These are phyloP conservation scores for Onychomys arenicola DNA, from an alignment of 2,797 vertebrate species.

Conservation along the genomic window DNA sequence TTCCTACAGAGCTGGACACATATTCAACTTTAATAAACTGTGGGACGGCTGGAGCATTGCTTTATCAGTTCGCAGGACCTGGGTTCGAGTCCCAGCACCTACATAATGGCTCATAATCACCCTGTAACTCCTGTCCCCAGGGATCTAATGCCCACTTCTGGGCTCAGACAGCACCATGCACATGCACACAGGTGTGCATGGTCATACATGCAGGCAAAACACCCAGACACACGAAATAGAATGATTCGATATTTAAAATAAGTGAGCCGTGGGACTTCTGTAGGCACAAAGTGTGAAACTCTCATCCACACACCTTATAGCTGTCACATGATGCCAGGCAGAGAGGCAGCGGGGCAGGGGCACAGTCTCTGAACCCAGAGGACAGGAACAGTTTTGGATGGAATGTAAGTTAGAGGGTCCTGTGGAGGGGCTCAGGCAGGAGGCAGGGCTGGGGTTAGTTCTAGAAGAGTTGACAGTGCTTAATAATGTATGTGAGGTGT, in stretches of 20 bases:
- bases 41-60: neutral
- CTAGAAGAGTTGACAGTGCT: neutral
- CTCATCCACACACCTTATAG: neutral
- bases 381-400: neutral
- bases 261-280: neutral
- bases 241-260: neutral
- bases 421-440: neutral
- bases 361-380: too few species aligned
- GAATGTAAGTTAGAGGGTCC: neutral
- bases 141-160: neutral
- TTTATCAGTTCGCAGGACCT: neutral
- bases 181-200: neutral
- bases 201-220: neutral
- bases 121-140: neutral
- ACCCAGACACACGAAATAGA: neutral
- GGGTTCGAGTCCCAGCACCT: neutral
- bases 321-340: neutral
- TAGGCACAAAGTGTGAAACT: neutral
- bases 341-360: neutral
- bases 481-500: neutral
- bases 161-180: neutral
- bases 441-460: neutral
- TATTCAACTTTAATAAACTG: neutral
- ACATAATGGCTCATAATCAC: neutral
- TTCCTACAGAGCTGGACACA: neutral